These are phyloP conservation scores for Cotesia vestalis DNA, from an alignment of 1,140 invertebrate species.

Conservation along the genomic window DNA sequence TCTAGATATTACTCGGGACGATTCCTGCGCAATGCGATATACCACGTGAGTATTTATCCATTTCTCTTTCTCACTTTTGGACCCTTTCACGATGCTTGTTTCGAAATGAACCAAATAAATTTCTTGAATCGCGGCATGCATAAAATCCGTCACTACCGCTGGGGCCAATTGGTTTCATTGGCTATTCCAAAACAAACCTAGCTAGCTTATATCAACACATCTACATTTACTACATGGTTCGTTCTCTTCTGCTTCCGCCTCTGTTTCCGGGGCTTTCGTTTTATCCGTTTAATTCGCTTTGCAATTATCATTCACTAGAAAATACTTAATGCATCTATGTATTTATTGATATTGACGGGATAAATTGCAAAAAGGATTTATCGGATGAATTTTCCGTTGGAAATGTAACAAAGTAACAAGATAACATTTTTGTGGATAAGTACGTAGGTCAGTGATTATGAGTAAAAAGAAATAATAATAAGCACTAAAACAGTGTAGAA, in stretches of 20 bases:
- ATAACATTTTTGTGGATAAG: not conserved
- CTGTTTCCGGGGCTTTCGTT: not conserved
- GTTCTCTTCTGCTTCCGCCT: not conserved
- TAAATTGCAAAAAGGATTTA: conserved; percentile 22
- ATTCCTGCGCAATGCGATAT: conserved; percentile 1
- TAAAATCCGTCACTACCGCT: conserved; percentile 35
- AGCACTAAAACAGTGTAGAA: not conserved
- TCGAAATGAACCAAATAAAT: conserved; percentile 53
- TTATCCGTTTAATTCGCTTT: conserved; percentile 27
- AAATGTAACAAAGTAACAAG: not conserved
- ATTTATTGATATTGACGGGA: not conserved
- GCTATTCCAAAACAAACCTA: conserved; percentile 19
- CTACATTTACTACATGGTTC: not conserved
- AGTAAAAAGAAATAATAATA: conserved; percentile 13
- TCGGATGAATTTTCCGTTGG: conserved; percentile 4
- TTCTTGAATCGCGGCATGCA: conserved; percentile 42
- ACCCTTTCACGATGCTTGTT: conserved; percentile 36
- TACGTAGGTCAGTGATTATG: not conserved
- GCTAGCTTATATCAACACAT: not conserved
- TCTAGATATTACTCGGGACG: not conserved
- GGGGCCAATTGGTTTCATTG: conserved; percentile 35
- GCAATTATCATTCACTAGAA: conserved; percentile 19
- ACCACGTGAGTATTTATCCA: not conserved
- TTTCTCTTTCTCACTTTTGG: conserved; percentile 10
- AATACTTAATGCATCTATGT: conserved; percentile 4